Conservation (phyloP, 2,888 invertebrate species). For the Andrena fulva region DNA sequence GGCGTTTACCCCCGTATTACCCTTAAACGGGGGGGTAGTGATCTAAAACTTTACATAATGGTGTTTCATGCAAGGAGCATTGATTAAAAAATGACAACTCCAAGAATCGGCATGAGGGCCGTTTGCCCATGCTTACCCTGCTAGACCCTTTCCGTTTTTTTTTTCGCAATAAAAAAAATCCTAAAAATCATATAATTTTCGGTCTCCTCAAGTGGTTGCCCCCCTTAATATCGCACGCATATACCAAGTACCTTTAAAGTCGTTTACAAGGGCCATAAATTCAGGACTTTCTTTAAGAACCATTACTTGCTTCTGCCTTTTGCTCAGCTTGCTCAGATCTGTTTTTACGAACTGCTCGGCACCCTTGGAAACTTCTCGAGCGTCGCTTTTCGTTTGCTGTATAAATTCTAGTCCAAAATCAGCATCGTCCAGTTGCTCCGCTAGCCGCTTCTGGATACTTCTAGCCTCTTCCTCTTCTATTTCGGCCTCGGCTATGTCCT, state of each 20-base stretch:
- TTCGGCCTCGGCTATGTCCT: conserved; percentile 90
- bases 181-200: too few species aligned
- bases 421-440: conserved; percentile 91
- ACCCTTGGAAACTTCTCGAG: conserved; percentile 81
- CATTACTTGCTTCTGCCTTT: conserved; percentile 91
- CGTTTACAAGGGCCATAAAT: conserved; percentile 91
- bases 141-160: too few species aligned
- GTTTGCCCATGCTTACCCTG: too few species aligned
- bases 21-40: too few species aligned
- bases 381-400: conserved; percentile 74
- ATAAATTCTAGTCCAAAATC: conserved; percentile 89
- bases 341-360: conserved; percentile 88
- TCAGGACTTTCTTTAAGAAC: conserved; percentile 95
- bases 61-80: too few species aligned
- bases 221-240: background rate
- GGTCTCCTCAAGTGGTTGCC: too few species aligned
- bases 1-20: too few species aligned
- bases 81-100: too few species aligned
- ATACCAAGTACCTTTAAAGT: conserved; percentile 89
- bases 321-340: conserved; percentile 91
- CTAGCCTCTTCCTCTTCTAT: conserved; percentile 94
- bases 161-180: too few species aligned
- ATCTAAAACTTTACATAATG: too few species aligned
- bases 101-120: too few species aligned
- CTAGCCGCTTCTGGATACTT: conserved; percentile 91